Conservation (phyloP, 1,140 invertebrate species). For the Tachypleus tridentatus region DNA sequence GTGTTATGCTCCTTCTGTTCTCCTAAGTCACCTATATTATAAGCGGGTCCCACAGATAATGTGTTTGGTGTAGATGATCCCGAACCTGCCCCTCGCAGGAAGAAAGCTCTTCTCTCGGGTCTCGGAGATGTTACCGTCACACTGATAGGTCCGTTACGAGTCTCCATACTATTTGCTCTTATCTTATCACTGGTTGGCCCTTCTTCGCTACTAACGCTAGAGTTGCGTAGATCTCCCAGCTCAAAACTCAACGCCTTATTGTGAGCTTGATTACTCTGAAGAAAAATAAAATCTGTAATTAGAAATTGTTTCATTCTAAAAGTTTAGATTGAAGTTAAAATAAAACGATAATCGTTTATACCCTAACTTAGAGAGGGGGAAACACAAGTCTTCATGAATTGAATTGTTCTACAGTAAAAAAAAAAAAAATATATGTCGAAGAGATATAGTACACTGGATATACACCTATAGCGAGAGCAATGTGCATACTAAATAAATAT, state of each 20-base stretch:
- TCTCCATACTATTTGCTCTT: constrained; percentile 23
- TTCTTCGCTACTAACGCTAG: constrained; percentile 22
- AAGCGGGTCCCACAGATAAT: not conserved
- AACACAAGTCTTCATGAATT: no score
- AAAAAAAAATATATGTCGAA: no score
- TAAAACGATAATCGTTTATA: no score
- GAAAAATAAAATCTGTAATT: no score
- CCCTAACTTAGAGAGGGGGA: no score
- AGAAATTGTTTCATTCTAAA: no score
- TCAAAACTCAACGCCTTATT: constrained; percentile 22
- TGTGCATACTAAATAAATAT: no score
- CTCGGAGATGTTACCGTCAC: constrained; percentile 25
- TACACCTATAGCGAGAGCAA: no score
- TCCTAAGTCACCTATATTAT: not conserved
- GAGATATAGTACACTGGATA: no score
- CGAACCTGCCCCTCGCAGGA: constrained; percentile 19
- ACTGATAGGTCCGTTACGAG: constrained; percentile 12
- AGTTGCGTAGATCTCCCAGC: constrained; percentile 22
- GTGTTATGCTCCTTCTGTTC: not conserved
- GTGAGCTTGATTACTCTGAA: constrained; percentile 14
- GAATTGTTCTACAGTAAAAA: no score
- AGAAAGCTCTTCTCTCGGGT: constrained; percentile 26
- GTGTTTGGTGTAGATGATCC: constrained; percentile 2
- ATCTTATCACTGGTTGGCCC: constrained; percentile 1
- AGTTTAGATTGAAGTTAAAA: no score